These are phyloP conservation scores for Cettia cetti DNA, from an alignment of 2,113 vertebrate genomes.

Conservation along the genomic window DNA sequence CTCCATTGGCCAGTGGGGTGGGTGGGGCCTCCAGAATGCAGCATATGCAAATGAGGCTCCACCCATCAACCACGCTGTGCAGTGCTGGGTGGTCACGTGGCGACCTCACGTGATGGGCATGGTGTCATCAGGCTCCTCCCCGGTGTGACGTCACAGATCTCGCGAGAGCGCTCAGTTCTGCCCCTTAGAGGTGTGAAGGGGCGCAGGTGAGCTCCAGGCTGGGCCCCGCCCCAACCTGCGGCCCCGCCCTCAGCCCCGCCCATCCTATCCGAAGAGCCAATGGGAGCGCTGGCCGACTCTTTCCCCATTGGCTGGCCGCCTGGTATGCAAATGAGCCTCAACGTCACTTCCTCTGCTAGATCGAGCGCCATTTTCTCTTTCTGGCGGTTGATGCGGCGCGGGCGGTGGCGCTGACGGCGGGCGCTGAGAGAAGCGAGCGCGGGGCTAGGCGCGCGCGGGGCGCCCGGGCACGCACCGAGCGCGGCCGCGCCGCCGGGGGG, in stretches of 20 bases:
- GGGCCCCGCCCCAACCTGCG: background rate
- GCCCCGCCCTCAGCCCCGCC: background rate
- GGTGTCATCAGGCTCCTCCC: background rate
- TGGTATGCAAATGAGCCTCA: slow-evolving; percentile 67
- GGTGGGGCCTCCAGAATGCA: background rate
- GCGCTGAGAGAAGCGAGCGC: background rate
- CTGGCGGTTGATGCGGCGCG: slow-evolving; percentile 65
- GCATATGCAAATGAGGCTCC: background rate
- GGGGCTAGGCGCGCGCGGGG: background rate
- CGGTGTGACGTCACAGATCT: background rate
- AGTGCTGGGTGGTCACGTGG: background rate
- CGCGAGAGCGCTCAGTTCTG: slow-evolving; percentile 22
- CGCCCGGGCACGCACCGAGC: too few relatives aligned
- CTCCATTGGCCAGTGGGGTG: slow-evolving; percentile 18
- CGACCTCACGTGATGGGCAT: background rate
- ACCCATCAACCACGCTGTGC: background rate
- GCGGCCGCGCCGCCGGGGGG: too few relatives aligned
- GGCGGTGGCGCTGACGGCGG: slow-evolving; percentile 47
- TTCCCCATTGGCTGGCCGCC: slow-evolving; percentile 65
- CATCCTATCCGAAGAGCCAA: background rate
- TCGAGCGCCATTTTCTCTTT: slow-evolving; percentile 84
- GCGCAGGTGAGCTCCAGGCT: background rate
- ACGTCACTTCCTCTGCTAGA: slow-evolving; percentile 77
- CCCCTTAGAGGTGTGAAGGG: background rate
- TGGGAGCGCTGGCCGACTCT: background rate